Evolutionary conservation across 2,797 vertebrate genomes (phyloP).

Genomic region (Lycodopsis pacificus): DNA sequence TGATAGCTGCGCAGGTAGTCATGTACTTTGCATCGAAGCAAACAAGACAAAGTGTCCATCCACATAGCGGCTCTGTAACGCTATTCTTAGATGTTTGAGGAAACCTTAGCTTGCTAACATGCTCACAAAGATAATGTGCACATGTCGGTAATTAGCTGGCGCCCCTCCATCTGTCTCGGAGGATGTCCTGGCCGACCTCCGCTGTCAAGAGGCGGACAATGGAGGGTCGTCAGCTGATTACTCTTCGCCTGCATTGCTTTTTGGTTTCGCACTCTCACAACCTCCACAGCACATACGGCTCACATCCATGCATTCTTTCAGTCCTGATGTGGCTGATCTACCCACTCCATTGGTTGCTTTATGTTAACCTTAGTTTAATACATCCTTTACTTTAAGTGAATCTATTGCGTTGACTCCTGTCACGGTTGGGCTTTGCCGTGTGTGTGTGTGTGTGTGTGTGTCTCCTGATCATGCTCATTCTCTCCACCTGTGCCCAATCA

Average conservation of each 20-base stretch:
- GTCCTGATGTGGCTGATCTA: not conserved
- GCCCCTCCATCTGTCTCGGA: not conserved
- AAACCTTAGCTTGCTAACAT: not conserved
- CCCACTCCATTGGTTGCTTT: not conserved
- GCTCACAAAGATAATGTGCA: not conserved
- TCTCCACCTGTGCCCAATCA: too few species aligned
- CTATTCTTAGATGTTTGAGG: not conserved
- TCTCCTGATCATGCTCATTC: too few species aligned
- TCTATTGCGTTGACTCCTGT: not conserved
- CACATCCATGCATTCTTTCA: not conserved
- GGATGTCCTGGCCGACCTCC: not conserved
- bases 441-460: too few species aligned
- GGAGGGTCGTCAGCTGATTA: not conserved
- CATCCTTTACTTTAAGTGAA: not conserved
- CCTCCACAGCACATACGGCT: not conserved
- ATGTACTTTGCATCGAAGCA: not conserved
- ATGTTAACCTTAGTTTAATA: not conserved
- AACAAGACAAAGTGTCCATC: not conserved
- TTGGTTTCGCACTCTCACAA: not conserved
- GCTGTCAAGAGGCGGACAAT: not conserved
- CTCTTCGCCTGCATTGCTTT: not conserved
- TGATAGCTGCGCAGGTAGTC: not conserved
- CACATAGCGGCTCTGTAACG: not conserved
- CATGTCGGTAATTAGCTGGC: not conserved
- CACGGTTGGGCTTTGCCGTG: too few species aligned